phyloP scores from a whole-genome alignment of 1,140 invertebrate genomes.

The Oedothorax gibbosus region DNA sequence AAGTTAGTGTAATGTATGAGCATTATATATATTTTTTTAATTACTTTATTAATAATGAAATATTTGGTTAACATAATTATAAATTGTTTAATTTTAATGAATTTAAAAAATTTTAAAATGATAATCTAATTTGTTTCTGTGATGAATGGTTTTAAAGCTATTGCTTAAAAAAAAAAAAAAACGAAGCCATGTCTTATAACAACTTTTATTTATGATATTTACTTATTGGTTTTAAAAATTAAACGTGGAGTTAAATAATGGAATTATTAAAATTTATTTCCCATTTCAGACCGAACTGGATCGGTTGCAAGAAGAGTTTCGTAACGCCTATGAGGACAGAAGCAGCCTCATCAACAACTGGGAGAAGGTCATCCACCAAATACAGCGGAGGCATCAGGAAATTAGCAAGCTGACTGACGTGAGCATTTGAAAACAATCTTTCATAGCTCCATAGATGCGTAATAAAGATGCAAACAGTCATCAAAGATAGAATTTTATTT shows the following conservation, averaged over 20 bases:
- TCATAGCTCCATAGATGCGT: too few relatives aligned
- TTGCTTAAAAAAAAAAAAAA: not conserved
- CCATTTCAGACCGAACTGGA: slow-evolving; percentile 34
- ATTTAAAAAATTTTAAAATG: too few relatives aligned
- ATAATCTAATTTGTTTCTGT: too few relatives aligned
- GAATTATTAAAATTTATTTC: not conserved
- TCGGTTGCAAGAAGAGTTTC: slow-evolving; percentile 40
- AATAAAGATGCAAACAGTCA: not conserved
- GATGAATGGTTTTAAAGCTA: too few relatives aligned
- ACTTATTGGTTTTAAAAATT: not conserved
- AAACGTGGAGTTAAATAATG: not conserved
- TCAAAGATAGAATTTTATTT: too few relatives aligned
- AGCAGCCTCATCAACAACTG: slow-evolving; percentile 38
- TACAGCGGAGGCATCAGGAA: slow-evolving; percentile 33
- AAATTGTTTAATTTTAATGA: too few relatives aligned
- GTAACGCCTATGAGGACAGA: slow-evolving; percentile 27
- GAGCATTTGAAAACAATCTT: too few relatives aligned
- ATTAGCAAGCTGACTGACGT: slow-evolving; percentile 41
- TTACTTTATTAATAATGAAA: too few relatives aligned
- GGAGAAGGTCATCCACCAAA: slow-evolving; percentile 47
- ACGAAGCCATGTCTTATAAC: not conserved
- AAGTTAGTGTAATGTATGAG: too few relatives aligned
- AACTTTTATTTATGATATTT: not conserved
- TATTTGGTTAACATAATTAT: too few relatives aligned
- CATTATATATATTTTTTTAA: too few relatives aligned